phyloP scores from a whole-genome alignment of 2,888 invertebrate genomes.

The Peribatodes rhomboidaria region DNA sequence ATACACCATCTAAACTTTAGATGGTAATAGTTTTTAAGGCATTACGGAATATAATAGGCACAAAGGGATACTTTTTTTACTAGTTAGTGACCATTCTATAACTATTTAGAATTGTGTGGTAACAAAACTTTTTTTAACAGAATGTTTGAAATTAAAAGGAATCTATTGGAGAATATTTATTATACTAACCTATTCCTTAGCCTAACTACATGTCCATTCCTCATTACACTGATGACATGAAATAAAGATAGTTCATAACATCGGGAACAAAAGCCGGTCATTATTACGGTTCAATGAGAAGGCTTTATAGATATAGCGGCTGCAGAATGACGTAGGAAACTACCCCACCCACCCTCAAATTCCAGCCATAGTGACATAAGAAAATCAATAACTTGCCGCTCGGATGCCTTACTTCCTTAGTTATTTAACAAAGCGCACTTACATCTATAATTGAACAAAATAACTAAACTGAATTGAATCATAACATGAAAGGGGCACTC shows the following conservation, averaged over 20 bases:
- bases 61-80: no score
- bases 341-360: constrained; percentile 62
- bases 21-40: no score
- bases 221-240: neutral
- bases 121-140: no score
- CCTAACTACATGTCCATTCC: neutral
- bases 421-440: constrained; percentile 12
- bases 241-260: constrained; percentile 6
- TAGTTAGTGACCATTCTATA: no score
- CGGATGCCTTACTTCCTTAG: constrained; percentile 34
- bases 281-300: constrained; percentile 13
- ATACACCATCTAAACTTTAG: no score
- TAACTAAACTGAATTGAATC: neutral
- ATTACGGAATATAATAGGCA: no score
- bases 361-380: constrained; percentile 60
- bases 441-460: constrained; percentile 1
- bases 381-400: constrained; percentile 70
- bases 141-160: no score
- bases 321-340: constrained; percentile 55
- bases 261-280: constrained; percentile 32
- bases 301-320: constrained; percentile 27
- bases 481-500: constrained; percentile 4
- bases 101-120: no score
- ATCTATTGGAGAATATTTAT: no score
- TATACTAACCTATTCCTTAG: neutral